Evolutionary conservation across 1,140 invertebrate genomes (phyloP).

Genomic region (Bombus impatiens): DNA sequence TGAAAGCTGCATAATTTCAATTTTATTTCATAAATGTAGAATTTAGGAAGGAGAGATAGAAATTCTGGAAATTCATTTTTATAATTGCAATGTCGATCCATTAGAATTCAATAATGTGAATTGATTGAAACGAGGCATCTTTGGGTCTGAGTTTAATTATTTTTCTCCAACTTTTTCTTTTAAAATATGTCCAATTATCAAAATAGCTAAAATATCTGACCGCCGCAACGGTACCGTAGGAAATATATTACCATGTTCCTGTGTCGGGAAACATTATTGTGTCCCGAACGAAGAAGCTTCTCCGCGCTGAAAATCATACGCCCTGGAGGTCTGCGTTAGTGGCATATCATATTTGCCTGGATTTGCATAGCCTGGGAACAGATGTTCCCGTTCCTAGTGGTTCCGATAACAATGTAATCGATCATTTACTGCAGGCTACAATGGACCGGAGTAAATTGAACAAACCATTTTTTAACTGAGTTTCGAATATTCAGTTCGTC

Average conservation of each 20-base stretch:
- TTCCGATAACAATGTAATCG: conserved; percentile 16
- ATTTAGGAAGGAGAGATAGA: background rate
- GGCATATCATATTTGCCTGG: conserved; percentile 18
- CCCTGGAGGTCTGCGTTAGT: conserved; percentile 5
- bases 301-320: conserved; percentile 2
- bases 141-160: background rate
- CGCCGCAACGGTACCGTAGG: background rate
- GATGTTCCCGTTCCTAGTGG: background rate
- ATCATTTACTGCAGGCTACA: background rate
- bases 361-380: conserved; percentile 11
- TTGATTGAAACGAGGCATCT: background rate
- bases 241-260: background rate
- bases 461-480: background rate
- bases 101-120: background rate
- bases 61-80: background rate
- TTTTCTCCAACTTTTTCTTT: background rate
- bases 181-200: background rate
- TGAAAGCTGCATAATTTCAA: background rate
- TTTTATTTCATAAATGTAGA: too few species aligned
- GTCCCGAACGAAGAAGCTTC: background rate
- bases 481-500: background rate
- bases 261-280: background rate
- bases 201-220: background rate
- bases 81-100: background rate
- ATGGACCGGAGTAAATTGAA: background rate